Percentiles rank a stretch among this genome's conserved stretches.
phyloP scores from a whole-genome alignment of 2,888 invertebrate species.

The Girardia tigrina region DNA sequence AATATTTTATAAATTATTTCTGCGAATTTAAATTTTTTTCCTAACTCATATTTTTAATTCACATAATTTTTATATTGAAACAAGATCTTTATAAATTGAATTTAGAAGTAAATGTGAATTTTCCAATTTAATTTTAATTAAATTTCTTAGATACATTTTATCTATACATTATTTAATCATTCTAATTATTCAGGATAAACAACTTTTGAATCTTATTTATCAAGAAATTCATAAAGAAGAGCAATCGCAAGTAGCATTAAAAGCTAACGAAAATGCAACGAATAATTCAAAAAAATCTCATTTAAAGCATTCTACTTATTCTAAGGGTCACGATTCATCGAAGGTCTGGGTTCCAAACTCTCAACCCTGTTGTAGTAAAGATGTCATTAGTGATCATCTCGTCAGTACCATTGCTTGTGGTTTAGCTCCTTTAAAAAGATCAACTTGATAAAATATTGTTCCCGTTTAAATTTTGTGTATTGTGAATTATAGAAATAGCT shows the following conservation, averaged over 20 bases:
- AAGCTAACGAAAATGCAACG: neutral
- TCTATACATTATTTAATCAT: too few species aligned
- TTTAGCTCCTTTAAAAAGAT: neutral
- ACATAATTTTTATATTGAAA: too few species aligned
- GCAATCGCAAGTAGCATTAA: neutral
- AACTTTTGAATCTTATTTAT: constrained; percentile 1
- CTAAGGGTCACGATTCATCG: neutral
- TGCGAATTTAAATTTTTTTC: too few species aligned
- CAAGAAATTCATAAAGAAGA: constrained; percentile 14
- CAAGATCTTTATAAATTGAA: too few species aligned
- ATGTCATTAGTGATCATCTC: neutral
- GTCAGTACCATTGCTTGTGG: neutral
- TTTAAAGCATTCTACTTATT: neutral
- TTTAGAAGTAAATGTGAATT: too few species aligned
- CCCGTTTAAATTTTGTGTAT: too few species aligned
- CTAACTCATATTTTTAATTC: too few species aligned
- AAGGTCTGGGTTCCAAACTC: neutral
- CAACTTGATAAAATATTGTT: neutral
- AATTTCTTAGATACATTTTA: too few species aligned
- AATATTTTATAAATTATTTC: too few species aligned
- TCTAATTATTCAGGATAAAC: too few species aligned
- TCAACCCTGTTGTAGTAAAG: neutral
- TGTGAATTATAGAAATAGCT: too few species aligned
- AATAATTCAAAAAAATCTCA: neutral
- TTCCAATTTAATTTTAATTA: too few species aligned